Conservation (phyloP, 2,113 vertebrate species). For the Nanorana parkeri region DNA sequence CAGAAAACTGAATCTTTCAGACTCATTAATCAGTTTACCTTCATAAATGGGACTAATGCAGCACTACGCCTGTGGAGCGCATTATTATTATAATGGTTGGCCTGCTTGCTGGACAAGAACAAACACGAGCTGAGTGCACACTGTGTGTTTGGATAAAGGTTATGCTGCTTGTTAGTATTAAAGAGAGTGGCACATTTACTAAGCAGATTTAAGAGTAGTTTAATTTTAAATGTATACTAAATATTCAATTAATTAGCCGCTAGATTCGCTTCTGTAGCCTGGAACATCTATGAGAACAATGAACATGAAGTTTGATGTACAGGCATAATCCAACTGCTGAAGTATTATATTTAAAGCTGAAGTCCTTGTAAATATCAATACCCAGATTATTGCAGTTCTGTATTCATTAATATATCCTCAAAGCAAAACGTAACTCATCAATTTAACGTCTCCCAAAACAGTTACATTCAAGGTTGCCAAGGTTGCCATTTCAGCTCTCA, state of each 20-base stretch:
- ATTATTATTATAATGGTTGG: slow-evolving; percentile 20
- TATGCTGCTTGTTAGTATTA: background rate
- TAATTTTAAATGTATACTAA: background rate
- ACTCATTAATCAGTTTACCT: slow-evolving; percentile 39
- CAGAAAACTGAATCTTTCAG: slow-evolving; percentile 1
- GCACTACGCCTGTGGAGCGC: background rate
- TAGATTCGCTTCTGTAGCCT: background rate
- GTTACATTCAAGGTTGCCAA: too few relatives aligned
- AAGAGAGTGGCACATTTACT: background rate
- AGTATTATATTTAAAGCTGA: too few relatives aligned
- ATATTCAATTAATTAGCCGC: slow-evolving; percentile 17
- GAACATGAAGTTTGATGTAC: too few relatives aligned
- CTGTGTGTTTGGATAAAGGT: slow-evolving; percentile 17
- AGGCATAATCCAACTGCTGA: too few relatives aligned
- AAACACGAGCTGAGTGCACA: slow-evolving; percentile 23
- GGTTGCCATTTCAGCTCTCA: too few relatives aligned
- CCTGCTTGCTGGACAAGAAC: slow-evolving; percentile 17
- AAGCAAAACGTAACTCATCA: too few relatives aligned
- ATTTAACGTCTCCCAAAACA: too few relatives aligned
- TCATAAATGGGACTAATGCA: slow-evolving; percentile 33
- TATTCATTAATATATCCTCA: too few relatives aligned
- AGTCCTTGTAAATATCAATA: too few relatives aligned
- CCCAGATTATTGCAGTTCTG: too few relatives aligned
- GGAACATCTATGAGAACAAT: background rate
- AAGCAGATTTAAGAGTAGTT: background rate